Evolutionary conservation across 2,797 vertebrate genomes (phyloP), one percentile per base, ranked within the genome.

Genomic region (Agapornis canus): DNA sequence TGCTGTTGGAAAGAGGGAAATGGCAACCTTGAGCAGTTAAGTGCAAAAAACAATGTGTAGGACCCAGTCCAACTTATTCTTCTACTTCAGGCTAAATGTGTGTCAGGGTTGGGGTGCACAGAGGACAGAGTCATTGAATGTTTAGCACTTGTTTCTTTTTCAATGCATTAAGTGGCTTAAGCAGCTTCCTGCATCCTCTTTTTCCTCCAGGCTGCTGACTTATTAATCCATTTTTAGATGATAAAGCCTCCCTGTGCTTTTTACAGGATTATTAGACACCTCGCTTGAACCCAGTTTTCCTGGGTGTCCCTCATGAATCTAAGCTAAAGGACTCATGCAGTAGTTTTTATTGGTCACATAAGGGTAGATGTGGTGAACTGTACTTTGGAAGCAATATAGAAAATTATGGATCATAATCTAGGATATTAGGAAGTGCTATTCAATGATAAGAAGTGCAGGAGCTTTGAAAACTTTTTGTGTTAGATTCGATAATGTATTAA

Each of bases 401-500:
- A 83, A 45, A 64, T 35, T 42, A 49, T 3, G 29, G 12, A 76
- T 84, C 27, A 1, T 29, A 23, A 35, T 16, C 13, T 59, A 47
- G 10, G 17, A 4, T 85, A 39, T 66, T 19, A 42, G 40, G 56
- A 47, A 65, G 47, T 49, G 56, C 26, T 23, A 10, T 43, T 61
- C 29, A 59, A 5, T 1, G 5, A 54, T 5, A 45, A 31, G 40
- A 60, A 86, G 20, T 0, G 1, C 31, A 51, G 35, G 47, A 86
- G 56, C 32, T 82, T 68, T 72, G 49, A 69, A 57, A 84, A 51
- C 13, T 29, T 63, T 23, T 37, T 70, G 2, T 70, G 26, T 82
- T 95, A n/a, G 83, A 72, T 73, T 95, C 75, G 87, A 47, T 79
- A 72, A 75, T 60, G 40, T 31, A 72, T 93, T 89, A 86, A 89